Evolutionary conservation across 2,888 invertebrate species (phyloP).

Genomic region (Lymantria monacha): DNA sequence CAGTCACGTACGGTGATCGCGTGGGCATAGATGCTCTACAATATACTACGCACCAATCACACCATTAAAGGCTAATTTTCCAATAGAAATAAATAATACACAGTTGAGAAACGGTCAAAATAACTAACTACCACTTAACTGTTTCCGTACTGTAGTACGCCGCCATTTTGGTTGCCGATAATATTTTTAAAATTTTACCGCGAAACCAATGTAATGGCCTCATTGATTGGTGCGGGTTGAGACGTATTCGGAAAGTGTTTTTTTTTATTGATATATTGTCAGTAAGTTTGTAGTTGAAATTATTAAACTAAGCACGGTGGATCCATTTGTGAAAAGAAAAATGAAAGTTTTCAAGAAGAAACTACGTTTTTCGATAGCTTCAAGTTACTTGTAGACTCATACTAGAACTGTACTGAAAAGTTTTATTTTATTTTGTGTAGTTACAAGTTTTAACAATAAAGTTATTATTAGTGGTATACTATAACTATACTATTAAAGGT

Average conservation of each 20-base stretch:
- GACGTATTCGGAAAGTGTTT: conserved; percentile 41
- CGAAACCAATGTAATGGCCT: conserved; percentile 52
- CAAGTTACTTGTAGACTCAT: conserved; percentile 39
- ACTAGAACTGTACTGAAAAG: conserved; percentile 16
- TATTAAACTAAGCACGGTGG: conserved; percentile 52
- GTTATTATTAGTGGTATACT: too few species aligned
- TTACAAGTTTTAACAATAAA: background rate
- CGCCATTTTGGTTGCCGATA: conserved; percentile 55
- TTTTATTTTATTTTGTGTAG: conserved; percentile 16
- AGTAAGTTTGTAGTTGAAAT: conserved; percentile 21
- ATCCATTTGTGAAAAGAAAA: conserved; percentile 72
- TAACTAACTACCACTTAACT: conserved; percentile 57
- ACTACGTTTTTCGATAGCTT: conserved; percentile 72
- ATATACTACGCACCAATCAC: conserved; percentile 58
- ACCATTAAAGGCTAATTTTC: conserved; percentile 73
- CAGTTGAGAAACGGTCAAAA: conserved; percentile 63
- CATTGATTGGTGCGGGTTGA: conserved; percentile 46
- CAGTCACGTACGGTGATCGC: conserved; percentile 66
- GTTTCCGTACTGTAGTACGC: conserved; percentile 55
- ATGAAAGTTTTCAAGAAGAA: conserved; percentile 80
- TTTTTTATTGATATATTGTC: conserved; percentile 10
- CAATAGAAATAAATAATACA: conserved; percentile 77
- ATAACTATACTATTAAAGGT: too few species aligned
- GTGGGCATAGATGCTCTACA: conserved; percentile 63
- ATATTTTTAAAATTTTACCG: conserved; percentile 59